Conservation (phyloP, 53 echinoderm and acorn worm species). For the Echinarachnius parma region DNA sequence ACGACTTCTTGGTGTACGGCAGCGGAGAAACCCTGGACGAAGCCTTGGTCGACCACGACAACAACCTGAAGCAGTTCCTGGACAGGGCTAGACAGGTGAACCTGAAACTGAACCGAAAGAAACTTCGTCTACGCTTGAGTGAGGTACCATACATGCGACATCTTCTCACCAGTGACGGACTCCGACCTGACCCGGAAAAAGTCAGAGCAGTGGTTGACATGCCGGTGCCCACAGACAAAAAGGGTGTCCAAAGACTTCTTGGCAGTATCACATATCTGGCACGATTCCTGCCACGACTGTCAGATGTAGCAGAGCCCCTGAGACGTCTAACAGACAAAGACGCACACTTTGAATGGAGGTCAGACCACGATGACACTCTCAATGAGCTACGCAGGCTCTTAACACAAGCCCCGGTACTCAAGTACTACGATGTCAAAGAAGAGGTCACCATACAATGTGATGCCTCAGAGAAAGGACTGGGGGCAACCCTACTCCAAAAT, state of each 20-base stretch:
- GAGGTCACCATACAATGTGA: slow-evolving; percentile 61
- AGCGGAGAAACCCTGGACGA: slow-evolving; percentile 13
- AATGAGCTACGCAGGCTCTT: slow-evolving; percentile 34
- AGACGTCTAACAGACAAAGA: slow-evolving; percentile 49
- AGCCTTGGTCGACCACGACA: slow-evolving; percentile 46
- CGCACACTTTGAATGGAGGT: slow-evolving; percentile 47
- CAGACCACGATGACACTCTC: slow-evolving; percentile 51
- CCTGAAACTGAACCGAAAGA: slow-evolving; percentile 11
- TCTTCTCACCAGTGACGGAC: slow-evolving; percentile 40
- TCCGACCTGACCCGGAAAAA: slow-evolving; percentile 55
- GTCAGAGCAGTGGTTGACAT: slow-evolving; percentile 46
- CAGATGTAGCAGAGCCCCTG: slow-evolving; percentile 44
- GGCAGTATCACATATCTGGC: slow-evolving; percentile 51
- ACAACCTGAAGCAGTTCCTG: slow-evolving; percentile 35
- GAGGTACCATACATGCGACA: slow-evolving; percentile 58
- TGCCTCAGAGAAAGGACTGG: slow-evolving; percentile 54
- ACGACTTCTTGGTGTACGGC: slow-evolving; percentile 45
- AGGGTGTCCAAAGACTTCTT: slow-evolving; percentile 50
- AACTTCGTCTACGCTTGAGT: background rate
- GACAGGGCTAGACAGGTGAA: slow-evolving; percentile 27
- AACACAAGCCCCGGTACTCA: slow-evolving; percentile 46
- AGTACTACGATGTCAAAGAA: slow-evolving; percentile 52
- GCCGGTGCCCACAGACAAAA: slow-evolving; percentile 29
- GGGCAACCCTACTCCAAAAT: slow-evolving; percentile 52
- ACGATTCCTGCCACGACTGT: slow-evolving; percentile 52